These are phyloP conservation scores for Reticulitermes speratus DNA, from an alignment of 1,140 invertebrate genomes.

Conservation along the genomic window DNA sequence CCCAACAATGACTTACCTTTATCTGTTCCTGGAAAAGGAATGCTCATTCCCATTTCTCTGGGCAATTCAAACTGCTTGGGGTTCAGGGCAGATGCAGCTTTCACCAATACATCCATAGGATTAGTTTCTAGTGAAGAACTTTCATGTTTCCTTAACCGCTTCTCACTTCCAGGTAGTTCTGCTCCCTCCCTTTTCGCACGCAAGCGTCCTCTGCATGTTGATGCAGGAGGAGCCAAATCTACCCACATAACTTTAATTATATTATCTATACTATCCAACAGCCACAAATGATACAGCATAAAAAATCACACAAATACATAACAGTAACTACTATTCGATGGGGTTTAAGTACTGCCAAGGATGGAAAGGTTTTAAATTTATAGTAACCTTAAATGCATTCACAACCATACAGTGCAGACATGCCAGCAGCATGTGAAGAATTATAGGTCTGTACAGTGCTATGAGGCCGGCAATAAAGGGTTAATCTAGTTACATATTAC, in stretches of 20 bases:
- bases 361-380: too few species aligned
- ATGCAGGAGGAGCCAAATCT: not conserved
- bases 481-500: too few species aligned
- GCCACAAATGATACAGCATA: too few species aligned
- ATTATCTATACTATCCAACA: too few species aligned
- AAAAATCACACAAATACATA: too few species aligned
- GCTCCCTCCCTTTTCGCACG: constrained; percentile 9
- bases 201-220: not conserved
- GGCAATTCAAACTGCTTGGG: constrained; percentile 87
- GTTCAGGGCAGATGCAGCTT: constrained; percentile 79
- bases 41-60: constrained; percentile 71
- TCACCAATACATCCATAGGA: constrained; percentile 71
- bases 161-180: not conserved
- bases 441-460: too few species aligned
- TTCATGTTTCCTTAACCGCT: not conserved
- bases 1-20: constrained; percentile 47
- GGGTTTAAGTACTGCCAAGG: too few species aligned
- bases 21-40: constrained; percentile 78
- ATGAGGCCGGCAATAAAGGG: too few species aligned
- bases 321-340: too few species aligned
- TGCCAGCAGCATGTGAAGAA: too few species aligned
- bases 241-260: not conserved
- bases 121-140: constrained; percentile 37
- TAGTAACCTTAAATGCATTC: too few species aligned
- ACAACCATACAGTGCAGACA: too few species aligned